phyloP scores from a whole-genome alignment of 2,113 vertebrate genomes.

The Eublepharis macularius region DNA sequence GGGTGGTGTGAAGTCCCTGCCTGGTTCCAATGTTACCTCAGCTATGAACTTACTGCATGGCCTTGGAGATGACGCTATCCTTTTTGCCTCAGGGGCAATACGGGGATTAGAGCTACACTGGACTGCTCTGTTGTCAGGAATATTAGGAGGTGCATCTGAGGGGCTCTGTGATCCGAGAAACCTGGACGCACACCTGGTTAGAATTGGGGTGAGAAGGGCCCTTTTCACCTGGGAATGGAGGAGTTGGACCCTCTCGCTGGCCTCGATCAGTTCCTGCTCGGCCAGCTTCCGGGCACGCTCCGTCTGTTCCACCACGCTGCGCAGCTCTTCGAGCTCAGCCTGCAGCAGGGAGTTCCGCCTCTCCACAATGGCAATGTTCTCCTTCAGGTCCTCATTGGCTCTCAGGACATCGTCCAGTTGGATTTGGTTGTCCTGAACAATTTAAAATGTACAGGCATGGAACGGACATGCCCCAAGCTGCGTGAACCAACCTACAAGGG shows the following conservation, averaged over 20 bases:
- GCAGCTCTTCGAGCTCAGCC: slow-evolving; percentile 84
- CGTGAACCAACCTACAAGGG: not conserved
- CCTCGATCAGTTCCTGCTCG: slow-evolving; percentile 86
- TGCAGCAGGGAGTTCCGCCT: slow-evolving; percentile 80
- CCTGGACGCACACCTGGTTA: no score
- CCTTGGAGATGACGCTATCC: not conserved
- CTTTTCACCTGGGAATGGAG: slow-evolving; percentile 84
- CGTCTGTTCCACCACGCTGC: slow-evolving; percentile 80
- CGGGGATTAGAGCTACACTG: not conserved
- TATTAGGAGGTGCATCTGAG: not conserved
- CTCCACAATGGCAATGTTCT: slow-evolving; percentile 81
- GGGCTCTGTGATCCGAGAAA: not conserved
- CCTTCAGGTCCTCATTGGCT: slow-evolving; percentile 82
- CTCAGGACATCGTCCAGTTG: slow-evolving; percentile 79
- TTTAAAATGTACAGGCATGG: not conserved
- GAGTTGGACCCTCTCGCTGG: slow-evolving; percentile 87
- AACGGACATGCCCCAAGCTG: no score
- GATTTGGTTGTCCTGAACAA: slow-evolving; percentile 79
- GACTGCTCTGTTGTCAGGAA: no score
- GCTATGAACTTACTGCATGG: no score
- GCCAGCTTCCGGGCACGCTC: slow-evolving; percentile 84
- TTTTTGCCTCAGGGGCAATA: not conserved
- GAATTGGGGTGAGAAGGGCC: not conserved
- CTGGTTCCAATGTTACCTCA: not conserved
- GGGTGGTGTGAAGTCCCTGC: not conserved